These are phyloP conservation scores for Smutsia temminckii DNA, from an alignment of 2,797 vertebrate species.

Conservation along the genomic window DNA sequence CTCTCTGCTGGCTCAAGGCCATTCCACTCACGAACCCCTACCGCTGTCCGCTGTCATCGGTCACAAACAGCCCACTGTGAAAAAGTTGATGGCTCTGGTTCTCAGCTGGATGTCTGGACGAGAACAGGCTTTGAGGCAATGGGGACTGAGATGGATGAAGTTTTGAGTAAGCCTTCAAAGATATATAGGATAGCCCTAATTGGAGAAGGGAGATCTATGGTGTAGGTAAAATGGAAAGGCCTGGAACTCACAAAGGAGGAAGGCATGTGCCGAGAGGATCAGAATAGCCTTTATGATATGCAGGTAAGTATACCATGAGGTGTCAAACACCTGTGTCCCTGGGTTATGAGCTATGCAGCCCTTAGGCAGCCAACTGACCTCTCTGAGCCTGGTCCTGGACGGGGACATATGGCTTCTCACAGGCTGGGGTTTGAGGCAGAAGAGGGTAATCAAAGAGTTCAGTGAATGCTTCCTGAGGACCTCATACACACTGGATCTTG, in stretches of 20 bases:
- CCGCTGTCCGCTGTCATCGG: background rate
- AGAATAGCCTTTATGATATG: background rate
- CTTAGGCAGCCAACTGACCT: background rate
- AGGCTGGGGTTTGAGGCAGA: background rate
- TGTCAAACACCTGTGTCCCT: background rate
- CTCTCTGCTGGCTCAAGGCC: background rate
- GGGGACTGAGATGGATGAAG: background rate
- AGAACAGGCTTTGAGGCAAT: background rate
- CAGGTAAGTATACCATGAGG: fast-evolving
- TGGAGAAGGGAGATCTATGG: background rate
- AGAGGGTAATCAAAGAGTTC: background rate
- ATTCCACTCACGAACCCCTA: background rate
- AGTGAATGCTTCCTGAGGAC: background rate
- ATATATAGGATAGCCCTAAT: background rate
- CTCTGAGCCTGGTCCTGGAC: background rate
- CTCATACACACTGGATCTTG: fast-evolving
- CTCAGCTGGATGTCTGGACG: background rate
- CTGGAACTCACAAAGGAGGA: no score
- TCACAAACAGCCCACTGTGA: background rate
- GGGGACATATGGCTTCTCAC: background rate
- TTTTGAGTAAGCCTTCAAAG: background rate
- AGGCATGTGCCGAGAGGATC: background rate
- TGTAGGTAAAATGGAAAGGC: background rate
- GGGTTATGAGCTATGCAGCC: background rate
- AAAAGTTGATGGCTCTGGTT: background rate